These are phyloP conservation scores for Lymantria monacha DNA, from an alignment of 2,888 invertebrate genomes.

Conservation along the genomic window DNA sequence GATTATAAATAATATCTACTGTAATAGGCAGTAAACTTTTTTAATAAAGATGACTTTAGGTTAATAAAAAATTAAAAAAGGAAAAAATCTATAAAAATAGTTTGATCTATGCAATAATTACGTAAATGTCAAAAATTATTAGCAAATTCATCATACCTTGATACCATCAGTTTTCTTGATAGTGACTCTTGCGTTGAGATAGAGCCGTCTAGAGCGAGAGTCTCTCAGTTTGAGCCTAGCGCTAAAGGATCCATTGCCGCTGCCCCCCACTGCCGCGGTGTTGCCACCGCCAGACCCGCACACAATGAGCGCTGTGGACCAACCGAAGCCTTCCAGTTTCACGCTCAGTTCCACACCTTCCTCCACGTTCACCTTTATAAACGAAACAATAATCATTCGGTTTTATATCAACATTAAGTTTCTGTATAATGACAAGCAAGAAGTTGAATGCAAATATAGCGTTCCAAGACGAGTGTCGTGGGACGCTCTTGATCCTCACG, in stretches of 20 bases:
- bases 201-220: slow-evolving; percentile 86
- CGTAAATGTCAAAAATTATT: too few relatives aligned
- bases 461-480: too few relatives aligned
- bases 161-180: slow-evolving; percentile 65
- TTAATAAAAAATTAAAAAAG: too few relatives aligned
- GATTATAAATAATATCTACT: too few relatives aligned
- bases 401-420: background rate
- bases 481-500: too few relatives aligned
- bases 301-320: slow-evolving; percentile 84
- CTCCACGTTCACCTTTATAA: slow-evolving; percentile 85
- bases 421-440: background rate
- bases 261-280: slow-evolving; percentile 22
- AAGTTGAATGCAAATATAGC: too few relatives aligned
- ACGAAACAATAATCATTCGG: background rate
- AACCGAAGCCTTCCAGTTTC: slow-evolving; percentile 92
- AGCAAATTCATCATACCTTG: slow-evolving; percentile 57
- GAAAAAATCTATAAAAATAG: too few relatives aligned
- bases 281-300: slow-evolving; percentile 66
- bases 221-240: slow-evolving; percentile 90
- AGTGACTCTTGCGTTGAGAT: slow-evolving; percentile 85
- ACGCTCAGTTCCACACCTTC: slow-evolving; percentile 88
- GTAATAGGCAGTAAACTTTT: too few relatives aligned
- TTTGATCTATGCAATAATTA: too few relatives aligned
- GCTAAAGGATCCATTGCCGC: slow-evolving; percentile 77
- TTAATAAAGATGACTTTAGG: too few relatives aligned